phyloP scores from a whole-genome alignment of 2,888 invertebrate genomes.

The Caenorhabditis uteleia region DNA sequence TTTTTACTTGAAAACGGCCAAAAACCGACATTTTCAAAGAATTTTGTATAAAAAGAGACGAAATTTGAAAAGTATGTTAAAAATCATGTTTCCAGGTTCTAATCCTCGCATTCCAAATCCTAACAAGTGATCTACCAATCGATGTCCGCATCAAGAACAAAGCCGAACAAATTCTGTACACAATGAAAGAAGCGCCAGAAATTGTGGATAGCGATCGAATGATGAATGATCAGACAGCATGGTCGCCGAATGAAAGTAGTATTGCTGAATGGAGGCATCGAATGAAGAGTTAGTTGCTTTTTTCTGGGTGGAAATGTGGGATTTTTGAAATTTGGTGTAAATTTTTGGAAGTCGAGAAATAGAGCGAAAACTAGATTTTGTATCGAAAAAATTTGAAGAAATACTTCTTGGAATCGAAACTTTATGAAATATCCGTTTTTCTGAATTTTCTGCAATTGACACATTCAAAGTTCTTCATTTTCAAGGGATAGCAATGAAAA shows the following conservation, averaged over 20 bases:
- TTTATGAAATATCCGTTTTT: no score
- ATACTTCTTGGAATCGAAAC: no score
- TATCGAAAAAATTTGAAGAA: no score
- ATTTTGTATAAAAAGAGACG: not conserved
- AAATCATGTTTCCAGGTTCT: constrained; percentile 9
- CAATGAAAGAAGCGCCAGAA: constrained; percentile 36
- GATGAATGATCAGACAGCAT: constrained; percentile 16
- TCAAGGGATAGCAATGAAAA: no score
- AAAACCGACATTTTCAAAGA: no score
- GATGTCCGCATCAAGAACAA: constrained; percentile 40
- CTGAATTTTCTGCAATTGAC: no score
- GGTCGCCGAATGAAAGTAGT: constrained; percentile 51
- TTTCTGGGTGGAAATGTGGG: no score
- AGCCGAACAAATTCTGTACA: constrained; percentile 43
- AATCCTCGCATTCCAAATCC: constrained; percentile 34
- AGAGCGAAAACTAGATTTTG: not conserved
- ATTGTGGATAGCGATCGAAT: constrained; percentile 28
- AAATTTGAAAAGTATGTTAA: not conserved
- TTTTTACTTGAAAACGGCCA: not conserved
- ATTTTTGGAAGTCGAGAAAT: constrained; percentile 1
- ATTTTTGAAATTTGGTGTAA: not conserved
- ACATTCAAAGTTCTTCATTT: no score
- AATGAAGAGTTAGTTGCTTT: constrained; percentile 12
- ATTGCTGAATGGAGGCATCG: constrained; percentile 51
- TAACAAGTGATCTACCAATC: constrained; percentile 30